Percentiles rank a stretch among this genome's conserved stretches.
phyloP scores from a whole-genome alignment of 2,888 invertebrate species.

The Agrochola macilenta region DNA sequence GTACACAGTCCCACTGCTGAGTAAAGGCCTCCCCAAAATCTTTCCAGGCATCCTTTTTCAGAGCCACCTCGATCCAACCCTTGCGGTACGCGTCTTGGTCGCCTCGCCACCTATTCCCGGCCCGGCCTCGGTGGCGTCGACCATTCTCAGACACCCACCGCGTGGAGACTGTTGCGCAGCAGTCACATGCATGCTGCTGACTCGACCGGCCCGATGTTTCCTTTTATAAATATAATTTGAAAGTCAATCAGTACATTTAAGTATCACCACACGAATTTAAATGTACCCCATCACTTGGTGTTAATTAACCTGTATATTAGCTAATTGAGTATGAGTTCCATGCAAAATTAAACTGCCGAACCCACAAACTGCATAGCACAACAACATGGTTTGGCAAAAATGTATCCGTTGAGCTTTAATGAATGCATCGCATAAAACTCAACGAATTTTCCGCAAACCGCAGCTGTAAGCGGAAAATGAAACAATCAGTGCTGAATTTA shows the following conservation, averaged over 20 bases:
- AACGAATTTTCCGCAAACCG: slow-evolving; percentile 10
- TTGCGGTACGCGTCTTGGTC: no score
- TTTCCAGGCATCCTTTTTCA: no score
- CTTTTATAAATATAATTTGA: no score
- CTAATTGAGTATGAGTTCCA: not conserved
- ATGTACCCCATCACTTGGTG: not conserved
- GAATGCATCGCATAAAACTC: slow-evolving; percentile 22
- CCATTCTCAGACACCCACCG: no score
- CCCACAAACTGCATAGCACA: not conserved
- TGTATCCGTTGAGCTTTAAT: not conserved
- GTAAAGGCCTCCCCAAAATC: no score
- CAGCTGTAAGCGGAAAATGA: slow-evolving; percentile 18
- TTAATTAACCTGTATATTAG: not conserved
- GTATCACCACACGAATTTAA: not conserved
- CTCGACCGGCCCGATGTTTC: no score
- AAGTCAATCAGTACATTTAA: not conserved
- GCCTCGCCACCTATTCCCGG: no score
- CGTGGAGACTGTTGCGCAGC: no score
- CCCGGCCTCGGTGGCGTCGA: no score
- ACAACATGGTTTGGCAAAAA: slow-evolving; percentile 24
- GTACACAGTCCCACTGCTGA: no score
- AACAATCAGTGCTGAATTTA: slow-evolving; percentile 44
- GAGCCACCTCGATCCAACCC: no score
- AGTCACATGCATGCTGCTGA: no score
- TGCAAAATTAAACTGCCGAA: not conserved